A percentile compares a stretch with the other conserved stretches of the same genome.
Conservation (phyloP, 2,888 invertebrate species). For the Eupithecia inturbata region DNA sequence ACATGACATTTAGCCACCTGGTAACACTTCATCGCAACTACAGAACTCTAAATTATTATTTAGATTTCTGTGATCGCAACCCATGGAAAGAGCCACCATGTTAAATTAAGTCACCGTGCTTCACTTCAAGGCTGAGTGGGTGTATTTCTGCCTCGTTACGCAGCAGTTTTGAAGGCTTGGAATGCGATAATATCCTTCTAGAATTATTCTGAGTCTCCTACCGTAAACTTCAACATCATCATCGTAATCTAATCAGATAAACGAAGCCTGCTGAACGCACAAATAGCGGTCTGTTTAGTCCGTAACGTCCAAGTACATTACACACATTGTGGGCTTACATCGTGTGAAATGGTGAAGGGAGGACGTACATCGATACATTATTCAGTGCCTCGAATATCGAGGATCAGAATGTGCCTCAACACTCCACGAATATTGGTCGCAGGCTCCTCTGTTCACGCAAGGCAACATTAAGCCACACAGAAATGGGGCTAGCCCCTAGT, state of each 20-base stretch:
- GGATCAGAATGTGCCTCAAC: not conserved
- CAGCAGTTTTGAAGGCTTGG: not conserved
- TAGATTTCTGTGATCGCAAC: no score
- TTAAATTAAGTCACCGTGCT: no score
- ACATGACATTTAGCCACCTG: not conserved
- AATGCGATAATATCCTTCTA: not conserved
- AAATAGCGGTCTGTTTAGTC: not conserved
- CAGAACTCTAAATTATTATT: no score
- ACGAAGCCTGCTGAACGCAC: not conserved
- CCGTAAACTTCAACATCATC: not conserved
- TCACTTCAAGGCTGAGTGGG: not conserved
- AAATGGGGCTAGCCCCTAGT: not conserved
- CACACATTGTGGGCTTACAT: not conserved
- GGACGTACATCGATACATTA: not conserved
- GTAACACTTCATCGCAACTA: not conserved
- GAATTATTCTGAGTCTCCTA: not conserved
- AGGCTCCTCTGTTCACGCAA: not conserved
- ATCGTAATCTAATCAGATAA: not conserved
- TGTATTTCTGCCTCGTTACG: not conserved
- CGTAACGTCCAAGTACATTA: not conserved
- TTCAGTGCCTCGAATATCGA: not conserved
- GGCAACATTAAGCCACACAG: not conserved
- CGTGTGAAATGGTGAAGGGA: not conserved
- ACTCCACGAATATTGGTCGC: not conserved
- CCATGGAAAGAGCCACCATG: no score